Base-by-base conservation (phyloP, 2,113 vertebrate species). In the Salvelinus alpinus region DNA sequence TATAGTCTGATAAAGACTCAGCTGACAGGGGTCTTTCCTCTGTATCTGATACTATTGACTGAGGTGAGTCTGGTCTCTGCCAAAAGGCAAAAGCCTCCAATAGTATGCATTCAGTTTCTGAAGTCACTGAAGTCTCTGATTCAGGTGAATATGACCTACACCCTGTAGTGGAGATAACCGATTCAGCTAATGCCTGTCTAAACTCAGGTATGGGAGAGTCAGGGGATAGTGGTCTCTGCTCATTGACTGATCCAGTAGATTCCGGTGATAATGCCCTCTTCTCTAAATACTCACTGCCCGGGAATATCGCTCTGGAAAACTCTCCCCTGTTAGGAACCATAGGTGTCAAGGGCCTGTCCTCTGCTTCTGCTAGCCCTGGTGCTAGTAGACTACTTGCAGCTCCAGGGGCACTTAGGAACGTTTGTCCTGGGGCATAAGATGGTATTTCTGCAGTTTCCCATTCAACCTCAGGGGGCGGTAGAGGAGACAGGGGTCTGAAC, bases 401-500 rank as follows among this genome's bases (percentile, higher is more conserved):
- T 14, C n/a, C 68, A 72, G 72, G n/a, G 1, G 16, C 62, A 73
- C 67, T 71, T 1, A 81, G 38, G 34, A 80, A 75, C 38, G 51
- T 4, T 27, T 77, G 75, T 1, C 47, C 74, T 3, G 57, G 64
- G 12, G 29, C 13, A 25, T 64, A 64, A 69, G 64, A 4, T 11
- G 13, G 48, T 25, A 5, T 44, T 57, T 74, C 51, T 34, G 9
- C 25, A 47, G 54, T 77, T 77, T 91, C 87, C 85, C 85, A 89
- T n/a, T 72, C 70, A 67, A 81, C 51, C 64, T 87, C 66, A 68
- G 81, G 69, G 7, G 88, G 90, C 44, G 87, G 89, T 3, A 92
- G 83, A 5, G 88, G 91, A 67, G 88, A 89, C 68, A 88, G 81
- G 1, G 88, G 88, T 51, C 88, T 88, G 69, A 80, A 89, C 11